phyloP scores from a whole-genome alignment of 2,113 vertebrate species.

The Pyxicephalus adspersus region DNA sequence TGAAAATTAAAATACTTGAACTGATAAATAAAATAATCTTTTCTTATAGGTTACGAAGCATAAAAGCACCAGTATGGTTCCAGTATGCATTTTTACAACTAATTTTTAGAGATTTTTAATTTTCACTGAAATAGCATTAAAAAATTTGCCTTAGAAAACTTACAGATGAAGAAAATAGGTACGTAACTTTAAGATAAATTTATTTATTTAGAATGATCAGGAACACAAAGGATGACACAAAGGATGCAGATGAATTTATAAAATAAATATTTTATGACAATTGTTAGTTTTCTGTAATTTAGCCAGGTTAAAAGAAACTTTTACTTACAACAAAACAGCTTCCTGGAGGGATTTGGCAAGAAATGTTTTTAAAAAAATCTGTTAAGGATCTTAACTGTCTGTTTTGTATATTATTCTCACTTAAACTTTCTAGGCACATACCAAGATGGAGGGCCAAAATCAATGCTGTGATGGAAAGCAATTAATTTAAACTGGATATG shows the following conservation, averaged over 20 bases:
- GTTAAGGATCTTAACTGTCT: too few species aligned
- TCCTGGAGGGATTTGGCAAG: background rate
- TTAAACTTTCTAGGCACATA: too few species aligned
- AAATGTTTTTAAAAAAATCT: background rate
- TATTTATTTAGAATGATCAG: background rate
- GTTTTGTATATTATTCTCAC: too few species aligned
- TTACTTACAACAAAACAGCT: background rate
- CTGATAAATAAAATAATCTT: slow-evolving; percentile 35
- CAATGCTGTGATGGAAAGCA: too few species aligned
- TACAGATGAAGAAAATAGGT: slow-evolving; percentile 17
- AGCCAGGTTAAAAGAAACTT: background rate
- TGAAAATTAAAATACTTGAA: slow-evolving; percentile 49
- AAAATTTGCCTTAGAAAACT: slow-evolving; percentile 60
- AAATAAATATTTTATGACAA: background rate
- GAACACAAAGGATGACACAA: background rate
- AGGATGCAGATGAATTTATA: too few species aligned
- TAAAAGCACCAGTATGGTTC: background rate
- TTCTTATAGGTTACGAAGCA: slow-evolving; percentile 8
- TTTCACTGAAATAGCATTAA: slow-evolving; percentile 65
- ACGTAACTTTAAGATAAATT: background rate
- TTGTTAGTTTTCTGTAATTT: background rate
- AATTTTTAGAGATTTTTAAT: slow-evolving; percentile 28
- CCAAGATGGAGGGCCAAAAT: too few species aligned
- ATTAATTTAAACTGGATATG: too few species aligned
- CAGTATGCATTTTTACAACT: slow-evolving; percentile 38